phyloP scores from a whole-genome alignment of 2,797 vertebrate genomes.

The Semaprochilodus insignis region DNA sequence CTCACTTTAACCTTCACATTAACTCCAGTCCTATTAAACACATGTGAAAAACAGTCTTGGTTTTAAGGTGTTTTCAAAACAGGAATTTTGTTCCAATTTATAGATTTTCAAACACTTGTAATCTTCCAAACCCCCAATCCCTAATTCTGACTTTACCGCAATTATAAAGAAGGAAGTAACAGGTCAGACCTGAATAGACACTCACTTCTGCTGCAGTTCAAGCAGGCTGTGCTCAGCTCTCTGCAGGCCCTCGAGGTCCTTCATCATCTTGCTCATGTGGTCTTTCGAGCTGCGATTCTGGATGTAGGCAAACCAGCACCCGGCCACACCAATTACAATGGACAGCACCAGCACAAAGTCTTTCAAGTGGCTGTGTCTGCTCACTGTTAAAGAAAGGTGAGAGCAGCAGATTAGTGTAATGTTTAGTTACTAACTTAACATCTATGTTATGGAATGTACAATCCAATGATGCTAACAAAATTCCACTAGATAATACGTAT shows the following conservation, averaged over 20 bases:
- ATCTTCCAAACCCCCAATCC: background rate
- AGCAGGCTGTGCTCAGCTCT: conserved; percentile 90
- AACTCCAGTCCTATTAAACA: too few relatives aligned
- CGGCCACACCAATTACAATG: conserved; percentile 88
- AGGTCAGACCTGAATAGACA: conserved; percentile 11
- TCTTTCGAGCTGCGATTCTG: conserved; percentile 90
- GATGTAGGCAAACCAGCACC: conserved; percentile 92
- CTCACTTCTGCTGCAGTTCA: conserved; percentile 92
- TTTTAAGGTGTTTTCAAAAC: too few relatives aligned
- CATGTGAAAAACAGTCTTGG: too few relatives aligned
- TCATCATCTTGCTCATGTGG: conserved; percentile 91
- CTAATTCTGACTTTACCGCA: background rate
- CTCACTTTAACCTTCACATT: too few relatives aligned
- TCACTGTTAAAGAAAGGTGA: conserved; percentile 52
- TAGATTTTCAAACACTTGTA: too few relatives aligned
- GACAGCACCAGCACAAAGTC: conserved; percentile 90
- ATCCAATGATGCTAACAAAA: background rate
- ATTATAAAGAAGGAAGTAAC: background rate
- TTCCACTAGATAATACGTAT: background rate
- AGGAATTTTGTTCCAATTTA: too few relatives aligned
- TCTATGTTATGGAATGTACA: background rate
- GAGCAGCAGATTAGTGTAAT: background rate
- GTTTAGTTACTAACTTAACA: background rate
- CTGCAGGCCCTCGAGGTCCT: conserved; percentile 93
- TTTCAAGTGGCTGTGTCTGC: conserved; percentile 84